A percentile compares a stretch with the other conserved stretches of the same genome.
Evolutionary conservation across 2,888 invertebrate genomes (phyloP).

Genomic region (Ichneumon xanthorius): DNA sequence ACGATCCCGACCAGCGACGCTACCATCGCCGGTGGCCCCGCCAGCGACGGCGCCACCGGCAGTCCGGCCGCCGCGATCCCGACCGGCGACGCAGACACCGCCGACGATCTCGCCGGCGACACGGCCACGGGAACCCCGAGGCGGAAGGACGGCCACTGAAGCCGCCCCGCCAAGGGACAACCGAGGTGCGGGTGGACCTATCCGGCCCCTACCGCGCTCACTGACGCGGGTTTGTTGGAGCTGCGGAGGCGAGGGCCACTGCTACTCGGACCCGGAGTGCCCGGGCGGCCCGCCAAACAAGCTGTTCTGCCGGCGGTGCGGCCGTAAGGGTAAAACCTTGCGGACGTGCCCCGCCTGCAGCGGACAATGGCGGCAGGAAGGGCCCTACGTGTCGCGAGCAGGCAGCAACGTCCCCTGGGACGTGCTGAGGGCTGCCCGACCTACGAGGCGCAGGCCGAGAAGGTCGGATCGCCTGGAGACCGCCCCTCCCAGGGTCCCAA

Average conservation of each 20-base stretch:
- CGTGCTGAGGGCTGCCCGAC: neutral
- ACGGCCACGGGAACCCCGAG: neutral
- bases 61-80: too few species aligned
- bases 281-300: neutral
- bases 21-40: too few species aligned
- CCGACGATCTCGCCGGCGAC: neutral
- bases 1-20: neutral
- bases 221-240: neutral
- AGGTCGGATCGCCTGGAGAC: neutral
- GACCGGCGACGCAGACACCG: too few species aligned
- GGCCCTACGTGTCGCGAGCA: neutral
- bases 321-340: conserved; percentile 6
- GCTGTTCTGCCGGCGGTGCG: neutral
- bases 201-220: neutral
- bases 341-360: conserved; percentile 5
- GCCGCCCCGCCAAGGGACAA: neutral
- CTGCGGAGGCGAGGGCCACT: neutral
- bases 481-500: neutral
- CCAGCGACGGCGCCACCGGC: too few species aligned
- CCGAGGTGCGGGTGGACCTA: fast-evolving
- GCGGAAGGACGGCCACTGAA: neutral
- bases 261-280: neutral
- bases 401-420: conserved; percentile 5
- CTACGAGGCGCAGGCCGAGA: too few species aligned
- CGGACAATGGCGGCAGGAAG: neutral